Conservation (phyloP, 2,113 vertebrate genomes). For the Erythrolamprus reginae region DNA sequence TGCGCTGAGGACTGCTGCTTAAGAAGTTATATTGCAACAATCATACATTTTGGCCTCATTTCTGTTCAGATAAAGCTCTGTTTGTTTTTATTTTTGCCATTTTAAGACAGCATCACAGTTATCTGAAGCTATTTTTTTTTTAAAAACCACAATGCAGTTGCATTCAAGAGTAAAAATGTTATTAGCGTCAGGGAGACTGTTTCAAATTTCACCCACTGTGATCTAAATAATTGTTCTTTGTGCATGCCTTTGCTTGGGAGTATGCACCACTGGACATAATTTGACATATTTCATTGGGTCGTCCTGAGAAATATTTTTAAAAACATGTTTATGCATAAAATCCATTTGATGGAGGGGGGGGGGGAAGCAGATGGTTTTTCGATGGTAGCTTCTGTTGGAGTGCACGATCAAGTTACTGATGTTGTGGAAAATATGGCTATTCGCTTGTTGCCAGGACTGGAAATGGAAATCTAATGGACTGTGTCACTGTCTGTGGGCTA, state of each 20-base stretch:
- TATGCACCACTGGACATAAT: not conserved
- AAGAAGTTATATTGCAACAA: not conserved
- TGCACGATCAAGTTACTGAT: not conserved
- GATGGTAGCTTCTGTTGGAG: not conserved
- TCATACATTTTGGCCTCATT: not conserved
- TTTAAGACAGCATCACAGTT: not conserved
- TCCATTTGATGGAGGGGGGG: not conserved
- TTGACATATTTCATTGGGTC: not conserved
- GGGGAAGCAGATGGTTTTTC: not conserved
- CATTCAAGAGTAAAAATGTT: not conserved
- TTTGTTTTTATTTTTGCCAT: not conserved
- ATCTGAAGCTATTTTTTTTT: not conserved
- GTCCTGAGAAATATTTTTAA: not conserved
- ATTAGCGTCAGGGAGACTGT: not conserved
- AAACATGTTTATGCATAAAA: not conserved
- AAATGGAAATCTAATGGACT: slow-evolving; percentile 20
- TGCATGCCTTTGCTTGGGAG: not conserved
- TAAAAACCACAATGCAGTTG: not conserved
- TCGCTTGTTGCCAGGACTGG: not conserved
- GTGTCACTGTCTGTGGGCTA: slow-evolving; percentile 2
- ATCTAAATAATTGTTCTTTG: not conserved
- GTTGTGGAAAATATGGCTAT: slow-evolving; percentile 6
- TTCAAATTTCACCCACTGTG: not conserved
- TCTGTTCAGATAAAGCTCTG: not conserved
- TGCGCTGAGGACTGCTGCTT: not conserved